phyloP scores from a whole-genome alignment of 2,797 vertebrate species.

The Bufotes viridis region DNA sequence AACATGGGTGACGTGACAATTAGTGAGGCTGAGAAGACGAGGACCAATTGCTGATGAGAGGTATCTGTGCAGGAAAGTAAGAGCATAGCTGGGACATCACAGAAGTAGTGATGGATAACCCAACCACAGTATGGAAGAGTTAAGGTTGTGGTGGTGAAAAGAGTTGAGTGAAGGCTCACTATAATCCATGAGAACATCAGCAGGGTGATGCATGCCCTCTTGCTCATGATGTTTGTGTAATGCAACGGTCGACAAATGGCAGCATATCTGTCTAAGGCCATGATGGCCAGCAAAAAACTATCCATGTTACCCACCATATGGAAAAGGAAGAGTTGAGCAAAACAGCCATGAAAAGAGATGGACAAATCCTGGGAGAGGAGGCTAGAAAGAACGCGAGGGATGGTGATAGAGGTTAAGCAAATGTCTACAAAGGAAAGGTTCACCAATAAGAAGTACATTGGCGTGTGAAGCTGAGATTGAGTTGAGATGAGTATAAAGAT shows the following conservation, averaged over 20 bases:
- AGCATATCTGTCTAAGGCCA: conserved; percentile 54
- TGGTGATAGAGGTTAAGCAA: conserved; percentile 32
- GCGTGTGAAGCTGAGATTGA: conserved; percentile 43
- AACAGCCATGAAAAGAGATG: conserved; percentile 47
- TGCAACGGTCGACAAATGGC: conserved; percentile 49
- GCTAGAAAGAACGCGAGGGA: conserved; percentile 28
- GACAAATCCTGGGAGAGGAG: conserved; percentile 8
- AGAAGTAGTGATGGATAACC: conserved; percentile 55
- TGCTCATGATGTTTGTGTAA: conserved; percentile 50
- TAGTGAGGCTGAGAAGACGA: conserved; percentile 38
- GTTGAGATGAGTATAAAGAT: conserved; percentile 37
- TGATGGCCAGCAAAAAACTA: conserved; percentile 47
- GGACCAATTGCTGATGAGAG: conserved; percentile 34
- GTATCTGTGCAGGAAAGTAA: conserved; percentile 54
- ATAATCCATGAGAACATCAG: conserved; percentile 31
- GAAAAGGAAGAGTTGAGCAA: conserved; percentile 46
- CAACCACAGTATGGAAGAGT: conserved; percentile 21
- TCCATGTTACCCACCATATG: conserved; percentile 50
- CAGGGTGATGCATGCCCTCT: conserved; percentile 12
- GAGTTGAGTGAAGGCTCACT: conserved; percentile 29
- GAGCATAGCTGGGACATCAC: conserved; percentile 52
- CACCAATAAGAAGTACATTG: conserved; percentile 50
- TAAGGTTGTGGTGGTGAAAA: conserved; percentile 44
- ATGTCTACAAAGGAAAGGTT: conserved; percentile 55
- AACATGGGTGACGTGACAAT: conserved; percentile 53